Conservation (phyloP, 1,140 invertebrate genomes). For the Drosophila funebris region DNA sequence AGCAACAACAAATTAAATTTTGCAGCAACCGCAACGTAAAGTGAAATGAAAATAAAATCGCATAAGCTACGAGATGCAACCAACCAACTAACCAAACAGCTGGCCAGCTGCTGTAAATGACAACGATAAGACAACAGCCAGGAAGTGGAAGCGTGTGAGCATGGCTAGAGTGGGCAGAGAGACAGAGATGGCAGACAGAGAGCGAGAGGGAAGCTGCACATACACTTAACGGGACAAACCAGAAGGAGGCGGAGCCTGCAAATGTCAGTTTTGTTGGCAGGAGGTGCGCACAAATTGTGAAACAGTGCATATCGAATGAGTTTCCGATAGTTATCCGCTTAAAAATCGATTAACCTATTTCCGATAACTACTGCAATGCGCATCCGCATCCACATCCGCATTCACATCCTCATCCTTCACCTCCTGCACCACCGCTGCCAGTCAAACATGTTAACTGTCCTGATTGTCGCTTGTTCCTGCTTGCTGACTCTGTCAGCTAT, state of each 20-base stretch:
- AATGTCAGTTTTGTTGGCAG: neutral
- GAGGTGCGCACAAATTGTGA: constrained; percentile 47
- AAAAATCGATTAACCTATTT: constrained; percentile 83
- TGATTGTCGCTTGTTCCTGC: constrained; percentile 28
- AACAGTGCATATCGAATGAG: constrained; percentile 82
- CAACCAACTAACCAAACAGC: constrained; percentile 4
- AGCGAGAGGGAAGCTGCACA: neutral
- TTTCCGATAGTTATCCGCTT: constrained; percentile 81
- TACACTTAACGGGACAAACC: neutral
- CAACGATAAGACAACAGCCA: constrained; percentile 49
- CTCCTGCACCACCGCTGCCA: constrained; percentile 39
- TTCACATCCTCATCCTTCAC: too few relatives aligned
- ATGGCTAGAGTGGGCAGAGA: neutral
- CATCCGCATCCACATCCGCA: constrained; percentile 50
- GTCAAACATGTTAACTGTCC: constrained; percentile 74
- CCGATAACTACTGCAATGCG: constrained; percentile 83
- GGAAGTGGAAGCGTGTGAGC: too few relatives aligned
- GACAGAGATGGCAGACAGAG: neutral
- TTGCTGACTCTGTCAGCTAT: neutral
- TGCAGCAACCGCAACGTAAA: constrained; percentile 63
- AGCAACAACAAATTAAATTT: constrained; percentile 58
- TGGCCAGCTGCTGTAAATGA: constrained; percentile 56
- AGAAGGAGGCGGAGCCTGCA: neutral
- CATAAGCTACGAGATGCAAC: constrained; percentile 47
- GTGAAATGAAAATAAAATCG: constrained; percentile 69